Evolutionary conservation across 2,888 invertebrate species (phyloP).

Genomic region (Cephalotes varians): DNA sequence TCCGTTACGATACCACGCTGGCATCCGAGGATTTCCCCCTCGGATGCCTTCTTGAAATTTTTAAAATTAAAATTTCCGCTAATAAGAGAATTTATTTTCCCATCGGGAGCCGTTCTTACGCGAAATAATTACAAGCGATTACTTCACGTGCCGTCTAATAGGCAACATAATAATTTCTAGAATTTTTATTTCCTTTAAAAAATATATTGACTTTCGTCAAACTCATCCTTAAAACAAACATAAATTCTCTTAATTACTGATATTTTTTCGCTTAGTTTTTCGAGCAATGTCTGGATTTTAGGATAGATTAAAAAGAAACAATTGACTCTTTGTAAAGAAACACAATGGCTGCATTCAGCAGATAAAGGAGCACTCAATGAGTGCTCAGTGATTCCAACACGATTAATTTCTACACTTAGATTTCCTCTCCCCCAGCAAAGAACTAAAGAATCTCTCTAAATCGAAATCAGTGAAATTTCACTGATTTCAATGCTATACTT

Average conservation of each 20-base stretch:
- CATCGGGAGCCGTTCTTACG: background rate
- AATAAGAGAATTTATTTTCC: slow-evolving; percentile 8
- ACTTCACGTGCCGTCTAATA: background rate
- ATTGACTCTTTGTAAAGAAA: background rate
- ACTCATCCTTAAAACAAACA: background rate
- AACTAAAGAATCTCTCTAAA: too few relatives aligned
- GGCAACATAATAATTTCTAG: background rate
- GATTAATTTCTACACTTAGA: too few relatives aligned
- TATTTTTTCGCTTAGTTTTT: background rate
- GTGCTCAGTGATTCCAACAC: too few relatives aligned
- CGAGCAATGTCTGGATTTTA: background rate
- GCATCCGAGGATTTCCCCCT: slow-evolving; percentile 36
- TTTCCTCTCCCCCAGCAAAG: too few relatives aligned
- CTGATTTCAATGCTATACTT: too few relatives aligned
- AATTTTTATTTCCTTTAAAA: background rate
- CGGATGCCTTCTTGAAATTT: slow-evolving; percentile 36
- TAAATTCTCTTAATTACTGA: background rate
- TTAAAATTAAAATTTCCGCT: slow-evolving; percentile 18
- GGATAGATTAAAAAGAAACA: background rate
- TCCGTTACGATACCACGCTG: slow-evolving; percentile 22
- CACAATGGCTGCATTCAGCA: too few relatives aligned
- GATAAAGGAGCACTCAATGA: too few relatives aligned
- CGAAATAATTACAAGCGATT: background rate
- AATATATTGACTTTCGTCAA: background rate
- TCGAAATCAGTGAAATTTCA: too few relatives aligned